Conservation (phyloP, 2,113 vertebrate species). For the Cottus gobio region DNA sequence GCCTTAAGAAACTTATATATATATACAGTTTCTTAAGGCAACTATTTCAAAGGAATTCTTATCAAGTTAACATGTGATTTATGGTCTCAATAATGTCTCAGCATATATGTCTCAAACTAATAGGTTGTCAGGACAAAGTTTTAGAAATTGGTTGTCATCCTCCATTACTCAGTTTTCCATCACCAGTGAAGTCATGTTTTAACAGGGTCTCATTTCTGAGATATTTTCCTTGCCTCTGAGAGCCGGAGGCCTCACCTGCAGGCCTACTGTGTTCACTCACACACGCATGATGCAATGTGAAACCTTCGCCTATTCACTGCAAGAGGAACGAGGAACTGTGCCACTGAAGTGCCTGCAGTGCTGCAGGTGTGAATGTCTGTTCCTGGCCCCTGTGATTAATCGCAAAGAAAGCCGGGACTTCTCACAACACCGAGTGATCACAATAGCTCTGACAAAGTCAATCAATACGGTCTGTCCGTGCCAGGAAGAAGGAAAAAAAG, state of each 20-base stretch:
- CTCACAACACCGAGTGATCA: constrained; percentile 66
- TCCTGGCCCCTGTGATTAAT: constrained; percentile 82
- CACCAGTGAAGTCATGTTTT: constrained; percentile 66
- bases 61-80: not conserved
- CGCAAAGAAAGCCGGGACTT: constrained; percentile 73
- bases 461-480: constrained; percentile 71
- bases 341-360: constrained; percentile 82
- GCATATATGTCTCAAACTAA: not conserved
- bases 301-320: constrained; percentile 76
- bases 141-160: constrained; percentile 7
- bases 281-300: constrained; percentile 82
- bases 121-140: constrained; percentile 4
- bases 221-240: constrained; percentile 49
- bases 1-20: not conserved
- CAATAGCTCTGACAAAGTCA: constrained; percentile 69
- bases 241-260: constrained; percentile 70
- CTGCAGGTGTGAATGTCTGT: constrained; percentile 86
- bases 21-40: too few relatives aligned
- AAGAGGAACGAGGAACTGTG: constrained; percentile 73
- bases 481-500: constrained; percentile 39
- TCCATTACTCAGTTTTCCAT: constrained; percentile 46
- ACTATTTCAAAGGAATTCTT: not conserved
- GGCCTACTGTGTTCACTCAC: constrained; percentile 58
- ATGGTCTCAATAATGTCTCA: too few relatives aligned
- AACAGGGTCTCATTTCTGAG: constrained; percentile 65